Evolutionary conservation across 2,797 vertebrate species (phyloP), one percentile per base, ranked within the genome.

Genomic region (Buceros bicornis): DNA sequence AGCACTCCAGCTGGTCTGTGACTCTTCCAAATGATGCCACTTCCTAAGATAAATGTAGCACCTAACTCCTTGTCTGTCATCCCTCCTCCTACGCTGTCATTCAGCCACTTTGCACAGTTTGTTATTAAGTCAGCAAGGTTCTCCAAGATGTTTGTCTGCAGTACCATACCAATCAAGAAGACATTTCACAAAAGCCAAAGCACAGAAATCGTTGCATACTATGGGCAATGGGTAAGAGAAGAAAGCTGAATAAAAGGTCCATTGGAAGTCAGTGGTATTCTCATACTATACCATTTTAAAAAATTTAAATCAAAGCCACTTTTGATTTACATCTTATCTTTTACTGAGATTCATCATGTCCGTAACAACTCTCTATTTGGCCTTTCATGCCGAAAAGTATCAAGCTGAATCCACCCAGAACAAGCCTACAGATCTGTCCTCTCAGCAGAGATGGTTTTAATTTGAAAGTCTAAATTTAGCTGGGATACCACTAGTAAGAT

Each of bases 381-480:
- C 16, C 29, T 57, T 83, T 10, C 4, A 8, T 77, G 43, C 16
- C 12, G 13, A 33, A 20, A 84, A 53, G 24, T 40, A 86, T 21
- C 16, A 84, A 33, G 17, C 19, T 91, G 40, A 33, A 42, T 87
- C 53, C 45, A 87, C 3, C 28, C 88, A 94, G 28, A 79, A 85
- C 24, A 58, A 48, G 88, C 31, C 40, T 26, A 84, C 11, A 91
- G 61, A 86, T 66, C 72, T 19, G 48, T 47, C 48, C 73, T 92
- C 83, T 80, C 60, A 50, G 43, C 31, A 90, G 78, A 87, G 78
- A 77, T 47, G 48, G 89, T 87, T 96, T 93, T 73, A 94, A 95
- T 87, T 85, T 89, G 28, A 60, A 91, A 79, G 71, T n/a, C 67
- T 92, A 90, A 87, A 94, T 85, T 92, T 94, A 96, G 77, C 77